Percentiles rank a stretch among this genome's conserved stretches.
phyloP scores from a whole-genome alignment of 2,113 vertebrate species.

The Chaenocephalus aceratus region DNA sequence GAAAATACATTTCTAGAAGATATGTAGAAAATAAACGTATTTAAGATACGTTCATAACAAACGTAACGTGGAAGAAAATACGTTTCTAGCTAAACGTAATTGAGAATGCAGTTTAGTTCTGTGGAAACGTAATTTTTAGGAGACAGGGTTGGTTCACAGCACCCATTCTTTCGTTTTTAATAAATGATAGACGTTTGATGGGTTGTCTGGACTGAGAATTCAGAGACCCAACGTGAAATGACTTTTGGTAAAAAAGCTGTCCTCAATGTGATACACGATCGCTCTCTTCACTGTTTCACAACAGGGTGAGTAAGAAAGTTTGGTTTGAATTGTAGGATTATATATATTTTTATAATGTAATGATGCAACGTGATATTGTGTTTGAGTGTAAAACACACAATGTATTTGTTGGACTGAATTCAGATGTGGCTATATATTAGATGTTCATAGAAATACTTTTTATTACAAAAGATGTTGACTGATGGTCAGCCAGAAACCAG shows the following conservation, averaged over 20 bases:
- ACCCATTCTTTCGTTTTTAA: slow-evolving; percentile 4
- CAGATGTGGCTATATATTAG: background rate
- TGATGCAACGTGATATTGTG: background rate
- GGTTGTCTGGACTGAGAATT: slow-evolving; percentile 8
- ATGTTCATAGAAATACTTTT: background rate
- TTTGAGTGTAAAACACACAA: background rate
- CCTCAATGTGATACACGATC: background rate
- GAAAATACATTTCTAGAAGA: too few species aligned
- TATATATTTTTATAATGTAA: too few species aligned
- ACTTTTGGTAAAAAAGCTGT: slow-evolving; percentile 5
- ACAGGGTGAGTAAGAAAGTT: too few species aligned
- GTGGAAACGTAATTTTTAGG: too few species aligned
- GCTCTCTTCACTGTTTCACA: background rate
- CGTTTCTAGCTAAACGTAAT: too few species aligned
- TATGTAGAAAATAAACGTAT: too few species aligned
- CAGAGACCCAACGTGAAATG: background rate
- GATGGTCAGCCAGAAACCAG: background rate
- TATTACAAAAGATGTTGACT: background rate
- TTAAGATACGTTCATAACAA: too few species aligned
- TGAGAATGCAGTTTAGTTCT: too few species aligned
- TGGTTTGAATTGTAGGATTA: too few species aligned
- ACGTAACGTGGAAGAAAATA: too few species aligned
- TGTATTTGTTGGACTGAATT: background rate
- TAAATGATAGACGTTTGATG: slow-evolving; percentile 19
- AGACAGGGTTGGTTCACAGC: too few species aligned